Percentiles rank a stretch among this genome's conserved stretches.
Evolutionary conservation across 30 jellyfish, hydroid and myxozoan genomes (phyloP).

Genomic region (Clytia hemisphaerica): DNA sequence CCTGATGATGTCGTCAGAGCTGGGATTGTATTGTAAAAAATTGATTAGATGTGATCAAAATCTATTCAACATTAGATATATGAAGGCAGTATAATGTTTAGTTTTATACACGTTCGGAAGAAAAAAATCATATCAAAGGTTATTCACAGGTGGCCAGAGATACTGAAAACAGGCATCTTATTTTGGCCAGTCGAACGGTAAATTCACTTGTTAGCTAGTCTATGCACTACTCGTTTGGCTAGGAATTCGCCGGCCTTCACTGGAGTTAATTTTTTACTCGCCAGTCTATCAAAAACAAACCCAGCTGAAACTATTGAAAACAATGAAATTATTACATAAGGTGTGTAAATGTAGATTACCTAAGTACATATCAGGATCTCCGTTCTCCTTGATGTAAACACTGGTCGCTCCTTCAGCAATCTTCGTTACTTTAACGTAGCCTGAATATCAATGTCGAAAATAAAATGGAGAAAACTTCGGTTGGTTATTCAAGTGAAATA

Average conservation of each 20-base stretch:
- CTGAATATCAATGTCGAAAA: neutral
- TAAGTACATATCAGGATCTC: conserved; percentile 48
- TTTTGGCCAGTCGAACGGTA: no score
- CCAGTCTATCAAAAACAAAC: no score
- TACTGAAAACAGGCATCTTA: neutral
- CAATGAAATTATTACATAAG: neutral
- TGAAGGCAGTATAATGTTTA: no score
- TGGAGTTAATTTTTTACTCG: no score
- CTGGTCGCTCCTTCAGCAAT: conserved; percentile 81
- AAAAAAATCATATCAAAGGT: neutral
- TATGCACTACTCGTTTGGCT: no score
- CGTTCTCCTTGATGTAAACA: conserved; percentile 49
- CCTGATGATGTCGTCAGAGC: no score
- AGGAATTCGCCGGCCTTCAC: no score
- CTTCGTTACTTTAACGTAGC: conserved; percentile 50
- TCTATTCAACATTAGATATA: no score
- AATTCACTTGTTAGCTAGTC: no score
- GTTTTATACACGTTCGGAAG: neutral
- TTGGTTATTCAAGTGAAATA: neutral
- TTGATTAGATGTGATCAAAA: no score
- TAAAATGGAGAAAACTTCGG: neutral
- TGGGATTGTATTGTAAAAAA: no score
- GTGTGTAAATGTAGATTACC: conserved; percentile 25
- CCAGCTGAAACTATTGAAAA: neutral
- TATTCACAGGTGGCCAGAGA: neutral